phyloP scores from a whole-genome alignment of 2,888 invertebrate genomes.

The Oscheius myriophilus region DNA sequence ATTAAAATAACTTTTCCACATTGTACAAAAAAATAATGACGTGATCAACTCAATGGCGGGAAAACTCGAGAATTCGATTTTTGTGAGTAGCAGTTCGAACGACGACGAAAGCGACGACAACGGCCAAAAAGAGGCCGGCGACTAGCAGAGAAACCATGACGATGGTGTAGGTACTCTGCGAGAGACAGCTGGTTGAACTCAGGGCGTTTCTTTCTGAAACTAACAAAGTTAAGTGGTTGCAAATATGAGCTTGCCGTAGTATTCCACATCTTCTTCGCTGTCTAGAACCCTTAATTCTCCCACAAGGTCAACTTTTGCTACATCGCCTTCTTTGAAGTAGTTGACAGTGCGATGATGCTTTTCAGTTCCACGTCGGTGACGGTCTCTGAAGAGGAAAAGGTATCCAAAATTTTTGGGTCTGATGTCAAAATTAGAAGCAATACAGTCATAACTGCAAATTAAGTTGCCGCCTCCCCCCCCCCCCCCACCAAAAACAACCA shows the following conservation, averaged over 20 bases:
- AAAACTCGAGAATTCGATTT: constrained; percentile 8
- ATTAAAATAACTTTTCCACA: neutral
- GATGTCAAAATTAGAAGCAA: no score
- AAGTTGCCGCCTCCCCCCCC: no score
- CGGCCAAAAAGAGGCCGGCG: constrained; percentile 11
- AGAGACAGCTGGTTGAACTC: constrained; percentile 6
- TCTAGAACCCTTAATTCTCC: constrained; percentile 67
- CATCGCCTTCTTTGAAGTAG: constrained; percentile 38
- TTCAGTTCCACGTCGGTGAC: constrained; percentile 1
- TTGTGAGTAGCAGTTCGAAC: constrained; percentile 11
- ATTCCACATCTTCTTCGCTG: constrained; percentile 63
- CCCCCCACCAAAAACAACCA: no score
- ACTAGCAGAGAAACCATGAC: constrained; percentile 13
- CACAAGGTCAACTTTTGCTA: constrained; percentile 58
- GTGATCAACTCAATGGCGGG: constrained; percentile 1
- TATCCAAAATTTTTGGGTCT: no score
- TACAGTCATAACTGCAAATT: no score
- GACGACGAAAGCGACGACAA: constrained; percentile 7
- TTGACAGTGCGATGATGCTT: constrained; percentile 13
- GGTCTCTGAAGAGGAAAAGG: no score
- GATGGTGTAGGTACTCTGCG: constrained; percentile 13
- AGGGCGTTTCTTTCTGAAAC: constrained; percentile 15
- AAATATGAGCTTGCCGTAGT: constrained; percentile 46
- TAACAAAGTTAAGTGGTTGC: neutral
- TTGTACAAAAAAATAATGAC: neutral